Evolutionary conservation across 2,113 vertebrate genomes (phyloP).

Genomic region (Clarias macrocephalus): DNA sequence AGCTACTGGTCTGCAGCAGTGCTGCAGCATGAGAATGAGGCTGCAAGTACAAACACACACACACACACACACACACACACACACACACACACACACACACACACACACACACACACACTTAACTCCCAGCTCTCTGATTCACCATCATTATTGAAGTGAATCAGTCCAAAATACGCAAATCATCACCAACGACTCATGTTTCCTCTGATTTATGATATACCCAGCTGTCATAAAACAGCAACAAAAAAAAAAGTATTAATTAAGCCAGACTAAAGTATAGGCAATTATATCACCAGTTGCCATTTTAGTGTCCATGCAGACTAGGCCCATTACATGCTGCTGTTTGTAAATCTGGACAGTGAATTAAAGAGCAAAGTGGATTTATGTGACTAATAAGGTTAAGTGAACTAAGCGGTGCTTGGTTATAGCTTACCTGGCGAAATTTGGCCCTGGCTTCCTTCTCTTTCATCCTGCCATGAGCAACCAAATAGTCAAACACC

Average conservation of each 20-base stretch:
- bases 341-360: neutral
- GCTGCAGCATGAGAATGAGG: conserved; percentile 18
- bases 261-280: neutral
- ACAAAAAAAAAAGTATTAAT: neutral
- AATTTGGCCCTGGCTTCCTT: conserved; percentile 73
- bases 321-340: neutral
- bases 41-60: neutral
- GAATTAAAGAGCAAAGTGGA: neutral
- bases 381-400: neutral
- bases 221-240: neutral
- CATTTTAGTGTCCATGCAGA: neutral
- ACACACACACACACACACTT: conserved; percentile 8
- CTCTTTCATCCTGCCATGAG: conserved; percentile 82
- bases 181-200: neutral
- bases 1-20: conserved; percentile 9
- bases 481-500: conserved; percentile 80
- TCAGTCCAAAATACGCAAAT: neutral
- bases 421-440: conserved; percentile 46
- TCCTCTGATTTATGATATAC: conserved; percentile 6
- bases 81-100: neutral
- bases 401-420: neutral
- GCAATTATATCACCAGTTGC: neutral
- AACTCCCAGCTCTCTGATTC: neutral
- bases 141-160: neutral
- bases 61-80: neutral